Evolutionary conservation across 2,797 vertebrate species (phyloP).

Genomic region (Fundulus diaphanus): DNA sequence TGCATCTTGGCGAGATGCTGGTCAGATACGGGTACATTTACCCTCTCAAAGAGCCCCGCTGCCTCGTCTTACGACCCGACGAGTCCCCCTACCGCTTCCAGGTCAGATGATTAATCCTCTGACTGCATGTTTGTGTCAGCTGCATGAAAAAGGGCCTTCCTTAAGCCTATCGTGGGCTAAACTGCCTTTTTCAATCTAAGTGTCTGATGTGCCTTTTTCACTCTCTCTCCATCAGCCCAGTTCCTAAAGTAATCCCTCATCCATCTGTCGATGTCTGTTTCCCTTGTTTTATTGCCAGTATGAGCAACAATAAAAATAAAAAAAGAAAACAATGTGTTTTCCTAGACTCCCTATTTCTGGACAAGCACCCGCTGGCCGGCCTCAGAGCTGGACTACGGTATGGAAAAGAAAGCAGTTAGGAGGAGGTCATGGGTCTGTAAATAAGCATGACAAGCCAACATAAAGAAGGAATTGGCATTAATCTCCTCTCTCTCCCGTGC

Average conservation of each 20-base stretch:
- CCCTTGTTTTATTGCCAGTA: constrained; percentile 21
- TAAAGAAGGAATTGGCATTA: not conserved
- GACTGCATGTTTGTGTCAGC: not conserved
- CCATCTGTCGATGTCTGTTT: constrained; percentile 41
- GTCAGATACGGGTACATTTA: constrained; percentile 91
- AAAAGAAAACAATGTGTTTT: constrained; percentile 18
- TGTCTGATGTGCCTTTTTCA: constrained; percentile 4
- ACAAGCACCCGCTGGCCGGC: constrained; percentile 90
- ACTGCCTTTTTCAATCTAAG: constrained; percentile 1
- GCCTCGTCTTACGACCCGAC: constrained; percentile 81
- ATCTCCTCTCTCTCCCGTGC: not conserved
- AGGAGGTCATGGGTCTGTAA: not conserved
- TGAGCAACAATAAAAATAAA: constrained; percentile 14
- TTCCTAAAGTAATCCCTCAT: constrained; percentile 43
- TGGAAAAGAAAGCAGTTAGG: constrained; percentile 35
- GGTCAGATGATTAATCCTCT: constrained; percentile 71
- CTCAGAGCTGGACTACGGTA: constrained; percentile 93
- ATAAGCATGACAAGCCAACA: not conserved
- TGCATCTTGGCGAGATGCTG: constrained; percentile 87
- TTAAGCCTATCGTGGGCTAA: not conserved
- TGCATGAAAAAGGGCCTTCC: not conserved
- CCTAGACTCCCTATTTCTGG: constrained; percentile 95
- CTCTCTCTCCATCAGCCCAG: constrained; percentile 38
- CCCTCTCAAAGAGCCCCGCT: constrained; percentile 86
- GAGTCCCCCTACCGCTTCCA: constrained; percentile 93